Evolutionary conservation across 2,113 vertebrate genomes (phyloP).

Genomic region (Sinosuthora webbiana): DNA sequence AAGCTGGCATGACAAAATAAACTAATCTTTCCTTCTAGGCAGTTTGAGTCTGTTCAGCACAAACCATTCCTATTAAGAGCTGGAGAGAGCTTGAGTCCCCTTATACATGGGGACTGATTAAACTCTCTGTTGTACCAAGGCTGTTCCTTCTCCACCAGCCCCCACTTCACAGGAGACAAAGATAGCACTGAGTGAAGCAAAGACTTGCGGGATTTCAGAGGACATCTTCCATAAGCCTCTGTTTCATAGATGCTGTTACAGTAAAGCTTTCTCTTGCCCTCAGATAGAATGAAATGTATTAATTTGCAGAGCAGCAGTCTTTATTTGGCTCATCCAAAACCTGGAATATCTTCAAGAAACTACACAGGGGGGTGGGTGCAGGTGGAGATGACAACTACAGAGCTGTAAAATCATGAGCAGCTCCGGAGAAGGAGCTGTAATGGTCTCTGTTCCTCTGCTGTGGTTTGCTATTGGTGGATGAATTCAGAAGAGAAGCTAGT

Average conservation of each 20-base stretch:
- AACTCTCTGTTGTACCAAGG: neutral
- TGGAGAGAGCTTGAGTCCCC: neutral
- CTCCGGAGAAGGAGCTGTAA: neutral
- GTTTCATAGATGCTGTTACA: neutral
- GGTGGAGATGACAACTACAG: neutral
- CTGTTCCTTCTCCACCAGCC: neutral
- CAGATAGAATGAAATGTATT: neutral
- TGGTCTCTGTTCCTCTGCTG: neutral
- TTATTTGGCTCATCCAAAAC: neutral
- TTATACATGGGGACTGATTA: neutral
- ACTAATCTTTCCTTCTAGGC: neutral
- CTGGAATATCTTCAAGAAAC: neutral
- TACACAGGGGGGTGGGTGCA: rapidly evolving
- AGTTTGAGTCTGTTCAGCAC: neutral
- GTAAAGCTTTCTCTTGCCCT: neutral
- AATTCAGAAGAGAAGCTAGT: neutral
- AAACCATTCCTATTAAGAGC: neutral
- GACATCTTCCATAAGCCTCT: neutral
- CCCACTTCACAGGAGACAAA: neutral
- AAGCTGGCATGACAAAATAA: neutral
- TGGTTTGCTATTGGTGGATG: neutral
- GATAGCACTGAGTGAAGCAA: neutral
- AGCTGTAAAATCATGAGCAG: neutral
- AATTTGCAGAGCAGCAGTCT: neutral
- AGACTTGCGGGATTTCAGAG: neutral